Percentiles rank a stretch among this genome's conserved stretches.
Conservation (phyloP, 2,888 invertebrate genomes). For the Hemaris fuciformis region DNA sequence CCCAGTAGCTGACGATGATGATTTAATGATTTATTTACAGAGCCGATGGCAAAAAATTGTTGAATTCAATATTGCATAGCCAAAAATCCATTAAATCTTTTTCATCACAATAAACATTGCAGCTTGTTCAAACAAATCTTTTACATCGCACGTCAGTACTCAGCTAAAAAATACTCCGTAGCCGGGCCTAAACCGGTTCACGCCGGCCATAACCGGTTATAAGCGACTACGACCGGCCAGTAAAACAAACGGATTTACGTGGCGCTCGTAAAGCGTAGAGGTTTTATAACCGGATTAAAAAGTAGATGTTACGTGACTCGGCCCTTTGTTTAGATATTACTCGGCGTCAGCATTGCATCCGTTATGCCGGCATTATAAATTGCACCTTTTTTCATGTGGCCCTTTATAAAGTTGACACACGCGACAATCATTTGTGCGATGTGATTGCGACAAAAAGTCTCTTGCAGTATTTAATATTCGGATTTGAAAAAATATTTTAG, state of each 20-base stretch:
- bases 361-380: too few species aligned
- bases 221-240: constrained; percentile 11
- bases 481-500: too few species aligned
- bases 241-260: constrained; percentile 4
- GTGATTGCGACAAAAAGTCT: too few species aligned
- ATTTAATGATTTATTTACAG: too few species aligned
- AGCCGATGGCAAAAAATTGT: too few species aligned
- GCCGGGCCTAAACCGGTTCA: not conserved
- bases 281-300: not conserved
- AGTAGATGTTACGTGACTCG: not conserved
- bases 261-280: constrained; percentile 12
- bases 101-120: not conserved
- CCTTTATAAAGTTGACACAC: too few species aligned
- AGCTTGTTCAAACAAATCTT: not conserved
- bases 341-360: not conserved
- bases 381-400: too few species aligned
- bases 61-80: too few species aligned
- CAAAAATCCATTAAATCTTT: too few species aligned
- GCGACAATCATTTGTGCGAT: too few species aligned
- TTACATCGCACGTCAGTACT: not conserved
- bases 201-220: not conserved
- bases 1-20: too few species aligned
- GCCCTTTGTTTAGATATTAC: not conserved
- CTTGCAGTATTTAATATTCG: too few species aligned
- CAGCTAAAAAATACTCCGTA: not conserved